phyloP scores from a whole-genome alignment of 2,888 invertebrate species.

The Margaritifera margaritifera region DNA sequence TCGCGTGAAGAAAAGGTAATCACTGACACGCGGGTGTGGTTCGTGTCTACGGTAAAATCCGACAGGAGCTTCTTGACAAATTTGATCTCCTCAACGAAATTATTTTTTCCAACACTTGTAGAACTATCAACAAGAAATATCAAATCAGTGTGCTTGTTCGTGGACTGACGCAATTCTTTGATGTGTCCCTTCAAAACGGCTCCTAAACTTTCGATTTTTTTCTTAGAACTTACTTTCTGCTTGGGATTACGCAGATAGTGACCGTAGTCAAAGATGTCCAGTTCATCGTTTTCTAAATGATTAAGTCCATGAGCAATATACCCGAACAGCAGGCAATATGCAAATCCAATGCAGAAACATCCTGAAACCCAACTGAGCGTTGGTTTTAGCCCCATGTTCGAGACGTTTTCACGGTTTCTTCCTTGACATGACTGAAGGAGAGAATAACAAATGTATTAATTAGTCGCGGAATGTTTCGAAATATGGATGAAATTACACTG shows the following conservation, averaged over 20 bases:
- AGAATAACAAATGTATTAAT: too few relatives aligned
- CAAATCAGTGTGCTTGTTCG: conserved; percentile 76
- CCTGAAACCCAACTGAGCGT: too few relatives aligned
- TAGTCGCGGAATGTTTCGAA: too few relatives aligned
- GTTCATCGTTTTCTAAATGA: too few relatives aligned
- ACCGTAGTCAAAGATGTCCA: conserved; percentile 29
- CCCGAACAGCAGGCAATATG: too few relatives aligned
- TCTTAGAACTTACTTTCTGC: conserved; percentile 43
- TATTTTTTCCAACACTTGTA: conserved; percentile 80
- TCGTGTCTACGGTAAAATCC: conserved; percentile 78
- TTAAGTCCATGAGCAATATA: too few relatives aligned
- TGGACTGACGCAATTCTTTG: conserved; percentile 74
- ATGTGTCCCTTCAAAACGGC: conserved; percentile 77
- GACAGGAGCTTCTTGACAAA: conserved; percentile 80
- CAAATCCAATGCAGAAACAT: too few relatives aligned
- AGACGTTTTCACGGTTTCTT: too few relatives aligned
- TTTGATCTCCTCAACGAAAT: conserved; percentile 80
- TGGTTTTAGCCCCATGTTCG: too few relatives aligned
- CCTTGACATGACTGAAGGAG: too few relatives aligned
- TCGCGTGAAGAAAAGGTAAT: conserved; percentile 80
- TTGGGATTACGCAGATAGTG: conserved; percentile 25
- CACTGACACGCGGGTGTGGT: conserved; percentile 79
- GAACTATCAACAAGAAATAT: conserved; percentile 82
- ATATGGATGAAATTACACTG: too few relatives aligned
- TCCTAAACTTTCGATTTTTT: conserved; percentile 77